Evolutionary conservation across 2,797 vertebrate genomes (phyloP).

Genomic region (Balearica regulorum): DNA sequence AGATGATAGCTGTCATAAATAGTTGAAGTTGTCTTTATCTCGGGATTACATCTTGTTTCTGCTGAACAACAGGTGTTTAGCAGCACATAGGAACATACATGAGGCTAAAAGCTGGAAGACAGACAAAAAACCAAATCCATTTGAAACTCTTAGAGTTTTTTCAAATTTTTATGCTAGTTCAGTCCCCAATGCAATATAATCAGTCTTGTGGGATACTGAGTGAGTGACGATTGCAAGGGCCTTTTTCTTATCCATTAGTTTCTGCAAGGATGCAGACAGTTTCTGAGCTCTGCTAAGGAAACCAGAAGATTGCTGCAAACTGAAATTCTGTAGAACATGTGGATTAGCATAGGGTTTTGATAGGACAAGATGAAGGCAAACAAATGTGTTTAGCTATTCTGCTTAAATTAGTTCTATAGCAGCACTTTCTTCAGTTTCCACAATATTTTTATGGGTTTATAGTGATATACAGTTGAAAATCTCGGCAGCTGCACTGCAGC

Average conservation of each 20-base stretch:
- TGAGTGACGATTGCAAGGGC: neutral
- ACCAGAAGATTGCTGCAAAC: neutral
- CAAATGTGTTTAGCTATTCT: neutral
- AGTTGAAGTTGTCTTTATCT: neutral
- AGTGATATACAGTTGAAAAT: neutral
- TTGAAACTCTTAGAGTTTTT: neutral
- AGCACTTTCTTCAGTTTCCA: neutral
- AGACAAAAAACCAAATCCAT: neutral
- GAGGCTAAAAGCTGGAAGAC: neutral
- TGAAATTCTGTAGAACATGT: neutral
- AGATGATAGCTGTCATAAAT: neutral
- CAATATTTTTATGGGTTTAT: neutral
- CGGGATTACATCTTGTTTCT: neutral
- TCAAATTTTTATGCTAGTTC: neutral
- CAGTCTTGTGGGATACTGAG: neutral
- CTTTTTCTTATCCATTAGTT: neutral
- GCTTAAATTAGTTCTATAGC: neutral
- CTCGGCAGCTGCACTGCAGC: neutral
- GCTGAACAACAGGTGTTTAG: neutral
- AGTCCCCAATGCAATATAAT: neutral
- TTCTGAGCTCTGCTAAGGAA: neutral
- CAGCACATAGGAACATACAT: neutral
- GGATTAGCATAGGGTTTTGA: neutral
- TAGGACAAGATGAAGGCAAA: neutral
- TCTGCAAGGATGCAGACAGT: neutral